A percentile compares a stretch with the other conserved stretches of the same genome.
Conservation (phyloP, 2,888 invertebrate species). For the Gibbula magus region DNA sequence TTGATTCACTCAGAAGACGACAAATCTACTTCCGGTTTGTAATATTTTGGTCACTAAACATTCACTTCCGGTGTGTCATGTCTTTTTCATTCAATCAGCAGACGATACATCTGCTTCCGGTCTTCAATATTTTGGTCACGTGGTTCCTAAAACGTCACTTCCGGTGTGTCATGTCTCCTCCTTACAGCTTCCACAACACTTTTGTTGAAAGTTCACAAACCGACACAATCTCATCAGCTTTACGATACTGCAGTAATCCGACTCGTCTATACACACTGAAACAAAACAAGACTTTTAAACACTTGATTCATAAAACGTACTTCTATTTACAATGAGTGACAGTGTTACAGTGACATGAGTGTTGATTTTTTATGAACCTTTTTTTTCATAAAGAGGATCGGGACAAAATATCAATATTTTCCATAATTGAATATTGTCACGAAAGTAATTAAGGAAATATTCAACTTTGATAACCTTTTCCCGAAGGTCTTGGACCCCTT, state of each 20-base stretch:
- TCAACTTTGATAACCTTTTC: too few relatives aligned
- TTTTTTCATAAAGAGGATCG: too few relatives aligned
- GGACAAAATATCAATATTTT: too few relatives aligned
- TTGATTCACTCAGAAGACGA: too few relatives aligned
- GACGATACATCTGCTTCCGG: too few relatives aligned
- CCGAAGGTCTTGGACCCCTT: too few relatives aligned
- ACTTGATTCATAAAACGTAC: not conserved
- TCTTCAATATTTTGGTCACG: too few relatives aligned
- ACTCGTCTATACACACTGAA: constrained; percentile 75
- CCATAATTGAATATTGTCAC: too few relatives aligned
- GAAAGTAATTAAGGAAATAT: too few relatives aligned
- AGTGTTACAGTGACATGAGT: not conserved
- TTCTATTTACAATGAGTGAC: not conserved
- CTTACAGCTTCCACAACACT: constrained; percentile 82
- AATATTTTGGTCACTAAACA: too few relatives aligned
- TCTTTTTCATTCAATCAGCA: not conserved
- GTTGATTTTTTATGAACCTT: too few relatives aligned
- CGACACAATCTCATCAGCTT: constrained; percentile 92
- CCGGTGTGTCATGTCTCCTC: constrained; percentile 1
- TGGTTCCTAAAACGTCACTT: not conserved
- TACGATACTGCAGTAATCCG: constrained; percentile 90
- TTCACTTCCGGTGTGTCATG: not conserved
- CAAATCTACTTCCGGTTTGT: too few relatives aligned
- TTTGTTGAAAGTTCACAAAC: constrained; percentile 86
- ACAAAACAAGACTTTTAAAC: constrained; percentile 24